Base-by-base conservation (phyloP, 1,140 invertebrate genomes). In the Lordiphosa collinella region DNA sequence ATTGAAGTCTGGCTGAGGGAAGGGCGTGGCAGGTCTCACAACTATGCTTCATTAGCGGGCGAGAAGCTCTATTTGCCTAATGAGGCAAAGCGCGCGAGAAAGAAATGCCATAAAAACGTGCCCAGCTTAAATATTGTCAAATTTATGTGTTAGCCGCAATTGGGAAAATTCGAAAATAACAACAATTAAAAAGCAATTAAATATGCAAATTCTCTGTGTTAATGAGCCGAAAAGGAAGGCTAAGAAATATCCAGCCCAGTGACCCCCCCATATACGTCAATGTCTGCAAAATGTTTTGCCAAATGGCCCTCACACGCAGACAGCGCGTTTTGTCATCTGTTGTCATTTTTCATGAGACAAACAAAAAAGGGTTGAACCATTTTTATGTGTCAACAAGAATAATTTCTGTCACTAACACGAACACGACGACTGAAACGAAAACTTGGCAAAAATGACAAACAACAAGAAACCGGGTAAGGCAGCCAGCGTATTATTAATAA, bases 311-410 rank as follows among this genome's bases (percentile, higher is more conserved):
- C 11, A 44, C 14, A 51, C 41, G 32, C 38, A 53, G 9, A 41
- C 38, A 35, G 25, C 32, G 40, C 75, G 59, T 80, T 80, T 66
- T 71, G 66, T 80, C 70, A 80, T 80, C 67, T 70, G 46, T 52
- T 74, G 66, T 80, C 69, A 80, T 80, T 80, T 80, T 74, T 80
- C 75, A 74, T 70, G 37, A 40, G 13, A 31, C 52, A 64, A 32
- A 35, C n/a, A 57, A 71, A 70, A 76, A 80, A 71, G 76, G 76
- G 76, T 76, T 82, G 57, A 66, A 82, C 71, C 62, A 82, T 80
- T 80, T 80, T 80, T 80, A 80, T 80, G 66, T 80, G 76, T 80
- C 76, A 80, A 82, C 76, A 80, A 80, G 76, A 80, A 82, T 80
- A 80, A 82, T 80, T 80, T 67, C 76, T 80, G 76, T 71, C 76